A percentile compares a stretch with the other conserved stretches of the same genome.
Evolutionary conservation across 2,113 vertebrate species (phyloP).

Genomic region (Megatriorchis doriae): DNA sequence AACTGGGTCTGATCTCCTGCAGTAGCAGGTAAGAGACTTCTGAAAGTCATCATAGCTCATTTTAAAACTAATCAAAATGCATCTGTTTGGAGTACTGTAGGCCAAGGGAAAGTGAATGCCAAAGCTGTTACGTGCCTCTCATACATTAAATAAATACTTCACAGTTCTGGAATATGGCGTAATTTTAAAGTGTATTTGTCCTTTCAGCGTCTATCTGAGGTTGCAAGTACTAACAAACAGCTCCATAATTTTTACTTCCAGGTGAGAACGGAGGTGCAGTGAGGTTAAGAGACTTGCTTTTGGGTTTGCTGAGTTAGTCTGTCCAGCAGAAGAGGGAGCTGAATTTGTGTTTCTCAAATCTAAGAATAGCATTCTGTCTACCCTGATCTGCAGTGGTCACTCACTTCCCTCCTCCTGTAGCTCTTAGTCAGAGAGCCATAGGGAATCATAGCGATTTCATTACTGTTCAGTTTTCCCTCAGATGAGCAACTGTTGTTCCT

Average conservation of each 20-base stretch:
- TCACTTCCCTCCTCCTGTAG: not conserved
- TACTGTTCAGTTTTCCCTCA: not conserved
- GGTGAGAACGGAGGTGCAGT: not conserved
- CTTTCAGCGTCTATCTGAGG: not conserved
- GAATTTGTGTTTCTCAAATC: not conserved
- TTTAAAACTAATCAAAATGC: not conserved
- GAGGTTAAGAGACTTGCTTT: not conserved
- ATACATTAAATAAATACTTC: not conserved
- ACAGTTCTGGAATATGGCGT: not conserved
- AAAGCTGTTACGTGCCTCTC: not conserved
- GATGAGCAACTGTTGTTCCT: not conserved
- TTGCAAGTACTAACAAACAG: not conserved
- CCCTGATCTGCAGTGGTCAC: fast-evolving
- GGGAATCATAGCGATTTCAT: not conserved
- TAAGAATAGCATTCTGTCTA: not conserved
- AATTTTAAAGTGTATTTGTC: not conserved
- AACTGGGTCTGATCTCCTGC: not conserved
- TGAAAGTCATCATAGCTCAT: not conserved
- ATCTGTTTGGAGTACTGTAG: not conserved
- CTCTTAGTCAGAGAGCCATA: not conserved
- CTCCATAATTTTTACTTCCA: not conserved
- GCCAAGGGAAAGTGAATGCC: not conserved
- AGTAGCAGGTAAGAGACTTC: not conserved
- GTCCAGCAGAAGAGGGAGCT: not conserved
- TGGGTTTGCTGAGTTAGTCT: not conserved